phyloP scores from a whole-genome alignment of 2,113 vertebrate species.

The Ammodramus savannarum region DNA sequence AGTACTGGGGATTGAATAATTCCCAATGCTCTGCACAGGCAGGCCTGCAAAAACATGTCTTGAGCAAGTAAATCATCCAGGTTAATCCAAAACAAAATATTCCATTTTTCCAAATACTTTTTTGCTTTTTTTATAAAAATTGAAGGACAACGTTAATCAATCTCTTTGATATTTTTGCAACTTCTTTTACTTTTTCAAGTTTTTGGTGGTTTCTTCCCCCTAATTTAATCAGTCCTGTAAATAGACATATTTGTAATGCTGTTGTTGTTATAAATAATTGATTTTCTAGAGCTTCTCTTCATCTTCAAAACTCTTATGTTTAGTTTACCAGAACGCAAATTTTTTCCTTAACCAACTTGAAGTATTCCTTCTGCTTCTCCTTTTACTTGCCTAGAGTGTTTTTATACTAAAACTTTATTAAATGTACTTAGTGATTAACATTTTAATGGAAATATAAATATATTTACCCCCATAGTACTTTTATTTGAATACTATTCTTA shows the following conservation, averaged over 20 bases:
- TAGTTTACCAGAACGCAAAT: background rate
- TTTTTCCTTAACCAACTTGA: background rate
- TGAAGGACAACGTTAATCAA: background rate
- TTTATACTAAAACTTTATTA: background rate
- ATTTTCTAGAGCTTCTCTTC: background rate
- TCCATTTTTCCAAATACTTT: background rate
- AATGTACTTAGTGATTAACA: background rate
- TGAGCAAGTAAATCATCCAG: background rate
- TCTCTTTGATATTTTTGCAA: background rate
- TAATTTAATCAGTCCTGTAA: background rate
- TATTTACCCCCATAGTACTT: background rate
- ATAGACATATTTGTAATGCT: background rate
- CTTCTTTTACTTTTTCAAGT: background rate
- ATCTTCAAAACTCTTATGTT: background rate
- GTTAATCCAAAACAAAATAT: background rate
- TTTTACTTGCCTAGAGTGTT: accelerated
- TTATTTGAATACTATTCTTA: background rate
- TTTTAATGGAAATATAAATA: background rate
- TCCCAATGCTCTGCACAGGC: background rate
- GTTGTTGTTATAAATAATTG: background rate
- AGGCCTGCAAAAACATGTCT: background rate
- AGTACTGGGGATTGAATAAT: background rate
- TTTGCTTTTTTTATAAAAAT: background rate
- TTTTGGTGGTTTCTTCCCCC: accelerated
- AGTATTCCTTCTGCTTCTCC: background rate